Percentiles rank a stretch among this genome's conserved stretches.
These are phyloP conservation scores for Mustela lutreola DNA, from an alignment of 2,113 vertebrate species.

Conservation along the genomic window DNA sequence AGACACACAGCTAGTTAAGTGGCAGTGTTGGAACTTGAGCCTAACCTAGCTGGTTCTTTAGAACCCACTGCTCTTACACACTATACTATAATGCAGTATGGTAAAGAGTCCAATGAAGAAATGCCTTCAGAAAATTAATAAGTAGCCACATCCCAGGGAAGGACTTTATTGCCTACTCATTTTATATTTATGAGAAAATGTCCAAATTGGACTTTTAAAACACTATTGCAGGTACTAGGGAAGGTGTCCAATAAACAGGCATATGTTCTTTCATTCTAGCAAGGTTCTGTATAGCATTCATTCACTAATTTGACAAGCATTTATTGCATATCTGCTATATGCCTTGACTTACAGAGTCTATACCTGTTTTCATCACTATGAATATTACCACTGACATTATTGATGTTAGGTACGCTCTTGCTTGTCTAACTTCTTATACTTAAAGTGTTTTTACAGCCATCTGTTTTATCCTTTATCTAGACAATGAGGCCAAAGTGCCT, in stretches of 20 bases:
- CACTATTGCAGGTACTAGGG: not conserved
- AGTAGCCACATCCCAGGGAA: not conserved
- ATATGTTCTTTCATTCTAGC: not conserved
- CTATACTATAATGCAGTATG: not conserved
- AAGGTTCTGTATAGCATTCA: slow-evolving; percentile 8
- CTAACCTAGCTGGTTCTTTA: not conserved
- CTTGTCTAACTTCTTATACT: slow-evolving; percentile 27
- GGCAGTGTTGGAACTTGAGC: not conserved
- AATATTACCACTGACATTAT: not conserved
- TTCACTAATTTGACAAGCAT: slow-evolving; percentile 12
- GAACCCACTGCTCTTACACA: not conserved
- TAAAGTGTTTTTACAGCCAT: slow-evolving; percentile 17
- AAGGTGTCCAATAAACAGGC: not conserved
- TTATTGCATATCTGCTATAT: not conserved
- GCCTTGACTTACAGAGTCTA: not conserved
- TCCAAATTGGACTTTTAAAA: slow-evolving; percentile 38
- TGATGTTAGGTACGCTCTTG: not conserved
- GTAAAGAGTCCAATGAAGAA: slow-evolving; percentile 10
- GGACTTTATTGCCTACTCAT: slow-evolving; percentile 39
- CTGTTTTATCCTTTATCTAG: slow-evolving; percentile 5
- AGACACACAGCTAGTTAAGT: not conserved
- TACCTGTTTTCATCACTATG: slow-evolving; percentile 23
- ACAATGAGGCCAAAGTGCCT: slow-evolving; percentile 15
- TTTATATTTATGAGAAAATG: slow-evolving; percentile 38
- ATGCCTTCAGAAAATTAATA: not conserved